Evolutionary conservation across 2,797 vertebrate species (phyloP), one percentile per base, ranked within the genome.

Genomic region (Melopsittacus undulatus): DNA sequence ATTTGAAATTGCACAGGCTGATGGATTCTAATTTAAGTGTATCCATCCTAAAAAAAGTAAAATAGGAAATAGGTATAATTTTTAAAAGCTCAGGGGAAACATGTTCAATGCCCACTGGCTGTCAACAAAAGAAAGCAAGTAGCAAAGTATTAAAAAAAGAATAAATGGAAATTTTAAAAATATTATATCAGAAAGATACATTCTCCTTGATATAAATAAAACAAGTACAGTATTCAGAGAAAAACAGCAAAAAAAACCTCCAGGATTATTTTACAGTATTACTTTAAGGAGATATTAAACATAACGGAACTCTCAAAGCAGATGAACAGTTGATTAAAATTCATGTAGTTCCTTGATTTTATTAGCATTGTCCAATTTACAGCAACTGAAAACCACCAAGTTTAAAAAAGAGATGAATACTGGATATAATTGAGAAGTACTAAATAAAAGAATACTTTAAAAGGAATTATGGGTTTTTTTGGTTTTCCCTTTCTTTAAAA

Each of bases 401-500:
- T 83, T 91, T 83, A 69, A 95, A 79, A 48, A 72, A 78, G 42
- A 89, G 42, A 79, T 72, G 38, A 94, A 66, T 57, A 46, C n/a
- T 84, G 92, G 70, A 76, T 48, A 48, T 79, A 62, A 77, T 21
- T 26, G 40, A 83, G 51, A 57, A 63, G 19, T 61, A 69, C 85
- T 76, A 91, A 89, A 84, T 76, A 87, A 75, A 68, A 91, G n/a
- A 87, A 67, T 23, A 43, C 6, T 69, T 78, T 76, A 70, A 77
- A 87, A 76, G 11, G 36, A 80, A 82, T 82, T 78, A 54, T 27
- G 46, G 38, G 11, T n/a, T 91, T n/a, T 91, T 54, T 66, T 73
- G 11, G 57, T 94, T 89, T 27, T 24, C 16, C 3, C 16, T 70
- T 89, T 45, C 54, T 15, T 52, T 89, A 49, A 24, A 82, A 75